These are phyloP conservation scores for Brachyalestes nurse DNA, from an alignment of 2,797 vertebrate genomes.

Conservation along the genomic window DNA sequence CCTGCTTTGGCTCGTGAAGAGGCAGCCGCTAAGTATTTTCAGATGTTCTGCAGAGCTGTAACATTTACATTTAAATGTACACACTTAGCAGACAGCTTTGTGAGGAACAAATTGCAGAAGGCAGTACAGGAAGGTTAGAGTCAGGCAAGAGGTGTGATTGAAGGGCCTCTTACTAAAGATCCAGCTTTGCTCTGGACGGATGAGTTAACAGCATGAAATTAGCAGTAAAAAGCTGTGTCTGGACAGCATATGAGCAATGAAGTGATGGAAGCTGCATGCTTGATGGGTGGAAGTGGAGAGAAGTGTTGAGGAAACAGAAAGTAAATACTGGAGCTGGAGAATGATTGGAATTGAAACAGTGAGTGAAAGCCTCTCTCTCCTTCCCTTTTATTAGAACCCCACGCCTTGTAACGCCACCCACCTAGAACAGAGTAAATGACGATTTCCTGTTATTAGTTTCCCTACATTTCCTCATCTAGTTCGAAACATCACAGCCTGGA, in stretches of 20 bases:
- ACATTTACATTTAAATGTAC: slow-evolving; percentile 27
- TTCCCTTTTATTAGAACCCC: not conserved
- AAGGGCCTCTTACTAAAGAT: not conserved
- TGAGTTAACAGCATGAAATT: not conserved
- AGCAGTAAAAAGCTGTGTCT: not conserved
- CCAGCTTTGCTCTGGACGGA: not conserved
- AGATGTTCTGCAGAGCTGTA: slow-evolving; percentile 30
- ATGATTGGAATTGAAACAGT: not conserved
- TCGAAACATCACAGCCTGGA: too few relatives aligned
- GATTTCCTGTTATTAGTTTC: too few relatives aligned
- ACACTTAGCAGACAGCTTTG: slow-evolving; percentile 19
- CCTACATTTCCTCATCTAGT: too few relatives aligned
- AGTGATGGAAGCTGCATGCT: not conserved
- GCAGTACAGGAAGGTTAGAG: not conserved
- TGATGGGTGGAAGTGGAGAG: not conserved
- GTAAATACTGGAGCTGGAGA: not conserved
- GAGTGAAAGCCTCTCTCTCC: not conserved
- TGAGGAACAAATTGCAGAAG: not conserved
- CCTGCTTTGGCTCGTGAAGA: slow-evolving; percentile 9
- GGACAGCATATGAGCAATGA: not conserved
- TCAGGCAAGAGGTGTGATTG: slow-evolving; percentile 7
- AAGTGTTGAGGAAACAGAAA: not conserved
- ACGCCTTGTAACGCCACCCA: not conserved
- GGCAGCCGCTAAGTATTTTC: slow-evolving; percentile 3
- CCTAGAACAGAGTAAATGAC: too few relatives aligned